Evolutionary conservation across 2,113 vertebrate species (phyloP), one percentile per base, ranked within the genome.

Genomic region (Petrocephalus zakoni): DNA sequence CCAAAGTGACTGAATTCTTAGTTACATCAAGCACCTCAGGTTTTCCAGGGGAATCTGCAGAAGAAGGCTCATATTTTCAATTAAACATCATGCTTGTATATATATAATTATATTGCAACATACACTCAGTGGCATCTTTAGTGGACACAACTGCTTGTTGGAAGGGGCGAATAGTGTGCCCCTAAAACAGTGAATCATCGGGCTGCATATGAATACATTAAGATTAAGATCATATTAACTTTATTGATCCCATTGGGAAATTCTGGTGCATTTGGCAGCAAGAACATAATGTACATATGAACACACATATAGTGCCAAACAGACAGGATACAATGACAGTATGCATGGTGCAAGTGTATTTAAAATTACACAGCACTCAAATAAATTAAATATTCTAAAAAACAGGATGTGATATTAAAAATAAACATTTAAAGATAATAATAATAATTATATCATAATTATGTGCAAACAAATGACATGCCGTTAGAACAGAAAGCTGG

Each of bases 31-130:
- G 93, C 91, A 98, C 94, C 94, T 99, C 98, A 92, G 98, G 98
- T 95, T 99, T 99, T 89, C 98, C 98, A 90, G 98, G 98, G 86
- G 97, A 95, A 95, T 99, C 98, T 99, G 92, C 89, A 90, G 55
- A 56, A 42, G 91, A 52, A 88, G 49, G 72, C 37, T 47, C 81
- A 49, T 47, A 83, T 83, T 78, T 78, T 75, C n/a, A 75, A 75
- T 37, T 37, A 34, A 75, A 78, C 34, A 1, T 72, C 17, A 15
- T 78, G 11, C 34, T 78, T 78, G 6, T 78, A 5, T 90, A 64
- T 25, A 87, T 42, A 56, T 72, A 15, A 58, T 52, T 89, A 49
- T 61, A 21, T 68, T 68, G n/a, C 61, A 68, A n/a, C 34, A 78
- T 78, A 78, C 68, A 78, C 72, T 55, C 53, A 55, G 53, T 19